These are phyloP conservation scores for Misgurnus mizolepis DNA, from an alignment of 2,113 vertebrate genomes.

Conservation along the genomic window DNA sequence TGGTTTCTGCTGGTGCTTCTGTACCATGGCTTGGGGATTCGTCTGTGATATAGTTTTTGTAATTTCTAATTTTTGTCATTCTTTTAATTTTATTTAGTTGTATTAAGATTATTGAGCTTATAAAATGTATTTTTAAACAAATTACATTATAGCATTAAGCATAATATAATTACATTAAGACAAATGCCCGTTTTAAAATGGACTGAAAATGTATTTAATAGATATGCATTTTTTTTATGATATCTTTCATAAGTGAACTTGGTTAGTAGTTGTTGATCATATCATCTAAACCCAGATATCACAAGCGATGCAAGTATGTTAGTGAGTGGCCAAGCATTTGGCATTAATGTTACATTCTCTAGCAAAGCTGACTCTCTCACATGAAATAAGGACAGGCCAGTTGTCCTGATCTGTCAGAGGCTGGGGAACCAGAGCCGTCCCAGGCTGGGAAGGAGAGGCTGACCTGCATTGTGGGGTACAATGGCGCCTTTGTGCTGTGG, in stretches of 20 bases:
- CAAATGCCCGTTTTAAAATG: no score
- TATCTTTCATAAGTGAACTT: neutral
- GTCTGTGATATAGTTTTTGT: no score
- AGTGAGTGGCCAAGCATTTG: neutral
- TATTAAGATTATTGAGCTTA: no score
- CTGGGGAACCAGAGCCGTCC: conserved; percentile 14
- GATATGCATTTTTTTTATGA: neutral
- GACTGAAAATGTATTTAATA: no score
- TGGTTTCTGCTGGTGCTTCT: no score
- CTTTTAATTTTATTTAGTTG: no score
- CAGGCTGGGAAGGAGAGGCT: conserved; percentile 66
- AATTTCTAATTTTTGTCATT: no score
- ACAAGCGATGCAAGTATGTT: neutral
- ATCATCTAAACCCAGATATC: no score
- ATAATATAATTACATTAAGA: no score
- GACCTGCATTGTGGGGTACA: conserved; percentile 74
- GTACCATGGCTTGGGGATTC: no score
- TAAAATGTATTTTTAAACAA: no score
- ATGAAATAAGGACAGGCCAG: conserved; percentile 19
- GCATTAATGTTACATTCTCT: neutral
- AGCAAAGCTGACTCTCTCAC: neutral
- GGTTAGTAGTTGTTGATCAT: neutral
- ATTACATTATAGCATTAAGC: no score
- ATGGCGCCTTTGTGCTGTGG: conserved; percentile 66
- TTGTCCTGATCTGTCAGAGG: conserved; percentile 34